Percentiles rank a stretch among this genome's conserved stretches.
Evolutionary conservation across 2,888 invertebrate species (phyloP).

Genomic region (Tachina lurida): DNA sequence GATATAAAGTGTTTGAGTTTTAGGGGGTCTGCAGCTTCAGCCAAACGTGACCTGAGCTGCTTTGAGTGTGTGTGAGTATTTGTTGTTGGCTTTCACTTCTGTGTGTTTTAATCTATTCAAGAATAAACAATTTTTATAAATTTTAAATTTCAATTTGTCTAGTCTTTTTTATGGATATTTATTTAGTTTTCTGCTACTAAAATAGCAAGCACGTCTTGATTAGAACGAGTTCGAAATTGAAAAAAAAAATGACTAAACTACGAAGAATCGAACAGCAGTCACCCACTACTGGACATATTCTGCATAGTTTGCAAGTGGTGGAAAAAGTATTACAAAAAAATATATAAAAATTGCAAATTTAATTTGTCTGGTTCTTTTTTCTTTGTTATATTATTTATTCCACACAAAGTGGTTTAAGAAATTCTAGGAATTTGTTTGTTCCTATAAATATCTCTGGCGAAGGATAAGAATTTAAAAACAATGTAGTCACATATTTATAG

Average conservation of each 20-base stretch:
- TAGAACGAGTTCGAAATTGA: constrained; percentile 45
- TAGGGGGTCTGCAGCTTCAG: constrained; percentile 24
- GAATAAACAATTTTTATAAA: constrained; percentile 67
- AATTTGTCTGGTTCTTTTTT: constrained; percentile 61
- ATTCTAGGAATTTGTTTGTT: constrained; percentile 39
- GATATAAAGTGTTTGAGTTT: constrained; percentile 42
- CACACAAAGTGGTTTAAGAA: constrained; percentile 41
- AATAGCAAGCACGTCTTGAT: constrained; percentile 63
- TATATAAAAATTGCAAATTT: constrained; percentile 66
- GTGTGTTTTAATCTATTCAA: constrained; percentile 47
- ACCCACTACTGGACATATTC: constrained; percentile 48
- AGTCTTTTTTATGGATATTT: constrained; percentile 67
- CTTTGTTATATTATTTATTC: not conserved
- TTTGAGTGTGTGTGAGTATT: not conserved
- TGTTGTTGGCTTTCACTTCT: not conserved
- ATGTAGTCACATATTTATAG: constrained; percentile 54
- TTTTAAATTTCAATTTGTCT: constrained; percentile 72
- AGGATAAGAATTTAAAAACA: constrained; percentile 27
- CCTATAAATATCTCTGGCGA: constrained; percentile 8
- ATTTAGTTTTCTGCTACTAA: constrained; percentile 58
- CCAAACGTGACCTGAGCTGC: constrained; percentile 65
- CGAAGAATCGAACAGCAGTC: constrained; percentile 16
- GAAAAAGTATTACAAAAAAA: not conserved
- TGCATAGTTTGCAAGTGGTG: constrained; percentile 42
- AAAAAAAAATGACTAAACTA: not conserved